Evolutionary conservation across 2,113 vertebrate genomes (phyloP), one percentile per base, ranked within the genome.

Genomic region (Tragelaphus imberbis): DNA sequence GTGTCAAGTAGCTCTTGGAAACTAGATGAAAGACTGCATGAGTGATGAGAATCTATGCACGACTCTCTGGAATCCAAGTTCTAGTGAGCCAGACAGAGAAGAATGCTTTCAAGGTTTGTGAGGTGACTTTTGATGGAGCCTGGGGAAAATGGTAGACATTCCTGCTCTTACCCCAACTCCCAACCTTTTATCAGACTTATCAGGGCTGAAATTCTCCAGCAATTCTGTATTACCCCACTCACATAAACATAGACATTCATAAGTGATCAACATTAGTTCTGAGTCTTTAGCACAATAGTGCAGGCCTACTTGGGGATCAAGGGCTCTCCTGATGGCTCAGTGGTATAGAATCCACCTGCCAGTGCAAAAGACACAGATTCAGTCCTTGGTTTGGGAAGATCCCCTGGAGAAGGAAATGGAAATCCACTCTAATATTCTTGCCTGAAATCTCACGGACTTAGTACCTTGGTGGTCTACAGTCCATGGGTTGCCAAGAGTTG

Each of bases 61-160:
- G 75, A 30, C 65, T 94, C 77, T 92, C 88, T 84, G 84, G 90
- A 94, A 96, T 90, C 68, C 33, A 40, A 95, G 84, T 94, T 96
- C 97, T 61, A 53, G 94, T 98, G 93, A 80, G 33, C 81, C 63
- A 86, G 85, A 95, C 96, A 96, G 82, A 96, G 79, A 95, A 96
- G 88, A 98, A 98, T 97, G 84, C 5, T n/a, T 71, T 71, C 68
- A 81, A 36, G 4, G 0, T 27, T 58, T 97, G 28, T 86, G 97
- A 94, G 59, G 84, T 63, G 92, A 58, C 44, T 86, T 19, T 56
- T 92, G 93, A 49, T 80, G 33, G 96, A 82, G 86, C 95, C 94
- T 55, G 68, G 68, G 85, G 94, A 97, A 97, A 93, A 90, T 55
- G 65, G 23, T 84, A 98, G 97, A 98, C 95, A 93, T 97, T 97